Conservation (phyloP, 37 sponge, comb jelly and placozoan species). For the Tethya wilhelma region DNA sequence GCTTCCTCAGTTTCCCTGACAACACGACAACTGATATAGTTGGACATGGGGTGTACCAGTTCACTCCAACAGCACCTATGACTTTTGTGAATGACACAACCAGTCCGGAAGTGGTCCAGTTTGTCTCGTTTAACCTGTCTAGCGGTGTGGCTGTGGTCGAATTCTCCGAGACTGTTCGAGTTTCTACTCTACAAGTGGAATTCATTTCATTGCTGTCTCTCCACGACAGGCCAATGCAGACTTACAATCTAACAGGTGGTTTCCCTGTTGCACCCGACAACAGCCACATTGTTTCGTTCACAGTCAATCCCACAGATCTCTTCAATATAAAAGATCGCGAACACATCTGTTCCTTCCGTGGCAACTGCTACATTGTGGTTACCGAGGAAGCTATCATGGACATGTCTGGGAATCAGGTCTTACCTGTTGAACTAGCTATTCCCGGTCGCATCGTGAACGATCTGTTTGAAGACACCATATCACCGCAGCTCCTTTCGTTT, state of each 20-base stretch:
- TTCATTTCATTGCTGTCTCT: slow-evolving; percentile 68
- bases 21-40: slow-evolving; percentile 77
- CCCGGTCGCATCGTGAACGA: slow-evolving; percentile 78
- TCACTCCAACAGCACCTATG: slow-evolving; percentile 16
- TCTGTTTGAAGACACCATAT: slow-evolving; percentile 47
- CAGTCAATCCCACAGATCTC: slow-evolving; percentile 54
- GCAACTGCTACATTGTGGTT: slow-evolving; percentile 80
- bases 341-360: slow-evolving; percentile 79
- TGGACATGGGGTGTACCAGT: slow-evolving; percentile 56
- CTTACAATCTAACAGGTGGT: slow-evolving; percentile 53
- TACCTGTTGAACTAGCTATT: slow-evolving; percentile 44
- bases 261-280: slow-evolving; percentile 14
- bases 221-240: slow-evolving; percentile 63
- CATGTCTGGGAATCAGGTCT: slow-evolving; percentile 59
- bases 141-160: slow-evolving; percentile 72
- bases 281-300: slow-evolving; percentile 45
- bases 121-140: slow-evolving; percentile 71
- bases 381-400: slow-evolving; percentile 53
- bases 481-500: slow-evolving; percentile 53
- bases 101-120: slow-evolving; percentile 57
- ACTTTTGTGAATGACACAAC: slow-evolving; percentile 77
- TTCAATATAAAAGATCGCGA: slow-evolving; percentile 51
- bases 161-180: slow-evolving; percentile 81
- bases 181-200: slow-evolving; percentile 56
- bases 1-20: slow-evolving; percentile 70